These are phyloP conservation scores for Paedocypris micromegethes DNA, from an alignment of 2,797 vertebrate species.

Conservation along the genomic window DNA sequence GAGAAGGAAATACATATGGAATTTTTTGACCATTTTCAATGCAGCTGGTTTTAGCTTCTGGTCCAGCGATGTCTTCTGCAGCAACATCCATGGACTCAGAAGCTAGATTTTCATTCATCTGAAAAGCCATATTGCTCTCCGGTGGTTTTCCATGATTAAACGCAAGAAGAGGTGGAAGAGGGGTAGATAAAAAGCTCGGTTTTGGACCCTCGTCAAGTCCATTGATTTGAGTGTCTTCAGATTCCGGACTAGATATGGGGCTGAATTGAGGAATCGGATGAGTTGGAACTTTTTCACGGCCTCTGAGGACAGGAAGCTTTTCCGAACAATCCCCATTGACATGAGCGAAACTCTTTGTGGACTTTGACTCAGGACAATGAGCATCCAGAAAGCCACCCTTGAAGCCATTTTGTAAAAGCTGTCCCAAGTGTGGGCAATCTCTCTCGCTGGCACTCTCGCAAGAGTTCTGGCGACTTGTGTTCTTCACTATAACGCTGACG, in stretches of 20 bases:
- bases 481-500: slow-evolving; percentile 96
- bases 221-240: slow-evolving; percentile 71
- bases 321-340: slow-evolving; percentile 81
- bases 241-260: slow-evolving; percentile 87
- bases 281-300: slow-evolving; percentile 71
- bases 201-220: slow-evolving; percentile 68
- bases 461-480: slow-evolving; percentile 86
- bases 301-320: slow-evolving; percentile 70
- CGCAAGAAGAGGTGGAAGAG: slow-evolving; percentile 63
- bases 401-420: slow-evolving; percentile 85
- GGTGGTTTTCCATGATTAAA: slow-evolving; percentile 60
- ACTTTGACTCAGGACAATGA: slow-evolving; percentile 52
- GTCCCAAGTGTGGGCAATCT: slow-evolving; percentile 69
- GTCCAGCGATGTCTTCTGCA: slow-evolving; percentile 59
- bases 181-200: slow-evolving; percentile 72
- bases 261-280: slow-evolving; percentile 85
- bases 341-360: slow-evolving; percentile 66
- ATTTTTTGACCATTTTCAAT: slow-evolving; percentile 57
- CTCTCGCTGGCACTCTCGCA: slow-evolving; percentile 74
- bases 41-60: slow-evolving; percentile 56
- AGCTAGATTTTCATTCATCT: slow-evolving; percentile 70
- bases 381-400: slow-evolving; percentile 46
- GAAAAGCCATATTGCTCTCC: slow-evolving; percentile 73
- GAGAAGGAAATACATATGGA: slow-evolving; percentile 56
- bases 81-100: slow-evolving; percentile 61